Base-by-base conservation (phyloP, 1,140 invertebrate genomes). In the Drosophila jambulina region DNA sequence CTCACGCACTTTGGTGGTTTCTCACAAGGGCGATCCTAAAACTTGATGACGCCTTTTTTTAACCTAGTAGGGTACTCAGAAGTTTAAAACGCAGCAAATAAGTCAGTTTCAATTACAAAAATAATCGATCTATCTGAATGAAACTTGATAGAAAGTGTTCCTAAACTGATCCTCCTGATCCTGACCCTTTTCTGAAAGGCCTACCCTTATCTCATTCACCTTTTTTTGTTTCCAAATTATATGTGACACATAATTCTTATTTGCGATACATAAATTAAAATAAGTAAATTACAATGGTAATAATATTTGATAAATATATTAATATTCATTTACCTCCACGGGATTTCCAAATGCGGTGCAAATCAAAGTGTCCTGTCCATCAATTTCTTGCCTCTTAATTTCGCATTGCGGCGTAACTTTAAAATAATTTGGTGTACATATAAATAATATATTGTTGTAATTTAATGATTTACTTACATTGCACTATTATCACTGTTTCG, bases 281-380 rank as follows among this genome's bases (percentile, higher is more conserved):
- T 5, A 38, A 38, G 15, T 38, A 17, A 38, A 40, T 40, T 40
- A 40, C 36, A n/a, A 40, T 40, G 36, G 17, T 40, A 40, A 8
- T 40, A 6, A 40, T 34, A 34, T 3, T 10, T 9, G 3, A 10
- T 10, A 12, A n/a, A n/a, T n/a, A n/a, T 34, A 12, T 12, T 2
- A 13, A 23, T 46, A 46, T 15, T 4, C 12, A 42, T 38, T 54
- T 63, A 72, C 96, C 81, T 96, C 95, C 59, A 94, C 92, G 1
- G 97, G 97, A 94, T 98, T 98, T 27, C 97, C 97, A 43, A 94
- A 93, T 3, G 96, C 96, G 32, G 95, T 96, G 91, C 97, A 98
- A 12, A 97, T 95, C 19, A 98, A 93, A 49, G 96, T 95, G 87
- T 96, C 95, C 79, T 95, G 94, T 4, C 96, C 96, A 57, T 97